Evolutionary conservation across 2,888 invertebrate genomes (phyloP).

Genomic region (Aleiodes testaceus): DNA sequence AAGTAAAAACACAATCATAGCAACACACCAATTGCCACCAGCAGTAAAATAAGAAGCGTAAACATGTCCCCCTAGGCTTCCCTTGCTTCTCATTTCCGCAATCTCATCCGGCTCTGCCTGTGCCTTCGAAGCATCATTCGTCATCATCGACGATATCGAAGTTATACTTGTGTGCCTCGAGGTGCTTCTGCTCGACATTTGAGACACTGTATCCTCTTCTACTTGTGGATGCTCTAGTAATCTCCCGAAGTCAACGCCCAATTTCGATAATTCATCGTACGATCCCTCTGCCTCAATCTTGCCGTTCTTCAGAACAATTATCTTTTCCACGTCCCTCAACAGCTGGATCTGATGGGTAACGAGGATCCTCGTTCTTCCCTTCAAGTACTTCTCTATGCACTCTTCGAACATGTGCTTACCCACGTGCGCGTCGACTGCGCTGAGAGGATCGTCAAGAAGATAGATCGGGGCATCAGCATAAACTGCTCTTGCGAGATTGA

Average conservation of each 20-base stretch:
- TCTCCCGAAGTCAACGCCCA: conserved; percentile 85
- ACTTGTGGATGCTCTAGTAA: conserved; percentile 75
- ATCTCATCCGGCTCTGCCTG: conserved; percentile 62
- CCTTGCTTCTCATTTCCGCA: conserved; percentile 72
- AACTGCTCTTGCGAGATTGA: conserved; percentile 90
- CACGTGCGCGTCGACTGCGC: conserved; percentile 95
- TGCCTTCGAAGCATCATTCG: conserved; percentile 54
- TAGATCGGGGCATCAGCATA: conserved; percentile 91
- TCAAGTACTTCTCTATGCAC: conserved; percentile 79
- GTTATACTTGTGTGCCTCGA: conserved; percentile 68
- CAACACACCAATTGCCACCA: conserved; percentile 80
- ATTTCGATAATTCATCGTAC: conserved; percentile 81
- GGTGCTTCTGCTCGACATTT: conserved; percentile 59
- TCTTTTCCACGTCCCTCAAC: conserved; percentile 67
- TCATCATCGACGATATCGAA: conserved; percentile 64
- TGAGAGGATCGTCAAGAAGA: conserved; percentile 91
- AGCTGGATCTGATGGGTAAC: conserved; percentile 79
- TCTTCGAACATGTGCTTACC: conserved; percentile 85
- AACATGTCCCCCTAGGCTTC: conserved; percentile 77
- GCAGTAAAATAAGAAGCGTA: conserved; percentile 83
- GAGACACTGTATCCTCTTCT: conserved; percentile 57
- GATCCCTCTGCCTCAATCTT: conserved; percentile 67
- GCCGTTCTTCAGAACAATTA: conserved; percentile 63
- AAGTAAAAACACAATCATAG: conserved; percentile 77
- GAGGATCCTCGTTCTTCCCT: conserved; percentile 75